Conservation (phyloP, 2,797 vertebrate genomes). For the Syngnathus rostellatus region DNA sequence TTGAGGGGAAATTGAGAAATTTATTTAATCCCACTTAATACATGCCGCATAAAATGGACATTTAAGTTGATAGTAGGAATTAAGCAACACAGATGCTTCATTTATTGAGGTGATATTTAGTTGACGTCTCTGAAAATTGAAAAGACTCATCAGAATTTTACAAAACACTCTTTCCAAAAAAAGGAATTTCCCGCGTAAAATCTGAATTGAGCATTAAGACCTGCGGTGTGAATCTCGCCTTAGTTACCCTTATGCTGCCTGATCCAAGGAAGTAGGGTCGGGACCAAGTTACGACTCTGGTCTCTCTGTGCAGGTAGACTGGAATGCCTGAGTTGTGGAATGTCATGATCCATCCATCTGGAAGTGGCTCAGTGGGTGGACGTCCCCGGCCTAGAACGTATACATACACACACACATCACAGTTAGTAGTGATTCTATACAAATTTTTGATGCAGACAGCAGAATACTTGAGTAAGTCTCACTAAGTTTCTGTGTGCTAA, state of each 20-base stretch:
- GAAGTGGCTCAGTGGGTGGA: slow-evolving; percentile 93
- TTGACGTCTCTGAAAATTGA: too few species aligned
- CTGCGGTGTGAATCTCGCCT: too few species aligned
- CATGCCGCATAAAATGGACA: too few species aligned
- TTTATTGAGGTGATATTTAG: too few species aligned
- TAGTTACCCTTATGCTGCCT: slow-evolving; percentile 92
- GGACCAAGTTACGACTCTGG: slow-evolving; percentile 97
- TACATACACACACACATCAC: not conserved
- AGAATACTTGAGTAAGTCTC: not conserved
- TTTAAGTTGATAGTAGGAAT: too few species aligned
- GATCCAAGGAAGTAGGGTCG: slow-evolving; percentile 98
- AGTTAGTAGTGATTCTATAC: not conserved
- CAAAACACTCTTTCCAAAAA: too few species aligned
- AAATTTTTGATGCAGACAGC: not conserved
- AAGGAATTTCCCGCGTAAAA: too few species aligned
- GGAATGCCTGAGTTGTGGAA: slow-evolving; percentile 99
- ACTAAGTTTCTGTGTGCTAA: not conserved
- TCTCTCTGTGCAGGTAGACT: slow-evolving; percentile 98
- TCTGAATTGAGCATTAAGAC: too few species aligned
- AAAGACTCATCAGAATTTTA: too few species aligned
- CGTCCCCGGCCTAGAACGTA: slow-evolving; percentile 83
- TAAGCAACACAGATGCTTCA: too few species aligned
- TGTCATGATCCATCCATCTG: slow-evolving; percentile 99
- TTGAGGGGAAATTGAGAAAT: too few species aligned
- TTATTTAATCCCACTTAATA: too few species aligned